Conservation (phyloP, 2,797 vertebrate species). For the Cyclopterus lumpus region DNA sequence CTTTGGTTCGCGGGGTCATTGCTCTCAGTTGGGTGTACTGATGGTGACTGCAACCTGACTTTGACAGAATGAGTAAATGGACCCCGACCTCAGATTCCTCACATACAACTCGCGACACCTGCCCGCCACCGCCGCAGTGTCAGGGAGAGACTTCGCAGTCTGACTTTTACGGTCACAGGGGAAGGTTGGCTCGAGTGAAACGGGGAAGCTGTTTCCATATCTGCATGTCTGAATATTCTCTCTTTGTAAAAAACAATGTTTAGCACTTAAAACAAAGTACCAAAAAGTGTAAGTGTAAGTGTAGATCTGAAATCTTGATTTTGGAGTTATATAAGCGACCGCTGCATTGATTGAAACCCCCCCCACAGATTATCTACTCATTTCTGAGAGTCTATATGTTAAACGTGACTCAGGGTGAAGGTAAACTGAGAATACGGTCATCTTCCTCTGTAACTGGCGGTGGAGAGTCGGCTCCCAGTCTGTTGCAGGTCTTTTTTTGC, state of each 20-base stretch:
- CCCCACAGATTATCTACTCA: too few relatives aligned
- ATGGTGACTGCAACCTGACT: slow-evolving; percentile 45
- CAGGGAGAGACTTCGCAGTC: background rate
- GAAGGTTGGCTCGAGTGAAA: slow-evolving; percentile 23
- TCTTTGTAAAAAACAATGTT: background rate
- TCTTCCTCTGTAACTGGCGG: background rate
- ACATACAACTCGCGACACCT: slow-evolving; percentile 52
- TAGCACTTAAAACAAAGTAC: background rate
- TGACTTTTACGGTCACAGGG: slow-evolving; percentile 29
- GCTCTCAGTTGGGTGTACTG: slow-evolving; percentile 14
- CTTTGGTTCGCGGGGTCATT: slow-evolving; percentile 21
- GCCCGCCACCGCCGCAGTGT: slow-evolving; percentile 56
- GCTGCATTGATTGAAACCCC: background rate
- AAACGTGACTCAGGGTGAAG: background rate
- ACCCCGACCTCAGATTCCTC: slow-evolving; percentile 51
- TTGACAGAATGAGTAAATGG: slow-evolving; percentile 47
- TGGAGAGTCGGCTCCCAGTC: slow-evolving; percentile 4
- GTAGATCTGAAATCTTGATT: background rate
- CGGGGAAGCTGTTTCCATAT: slow-evolving; percentile 6
- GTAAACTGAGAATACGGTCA: background rate
- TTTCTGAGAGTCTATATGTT: background rate
- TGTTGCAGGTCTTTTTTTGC: slow-evolving; percentile 40
- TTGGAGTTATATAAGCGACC: background rate
- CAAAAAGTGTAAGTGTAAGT: too few relatives aligned
- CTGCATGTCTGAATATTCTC: background rate